phyloP scores from a whole-genome alignment of 2,113 vertebrate species.

The Setophaga petechia region DNA sequence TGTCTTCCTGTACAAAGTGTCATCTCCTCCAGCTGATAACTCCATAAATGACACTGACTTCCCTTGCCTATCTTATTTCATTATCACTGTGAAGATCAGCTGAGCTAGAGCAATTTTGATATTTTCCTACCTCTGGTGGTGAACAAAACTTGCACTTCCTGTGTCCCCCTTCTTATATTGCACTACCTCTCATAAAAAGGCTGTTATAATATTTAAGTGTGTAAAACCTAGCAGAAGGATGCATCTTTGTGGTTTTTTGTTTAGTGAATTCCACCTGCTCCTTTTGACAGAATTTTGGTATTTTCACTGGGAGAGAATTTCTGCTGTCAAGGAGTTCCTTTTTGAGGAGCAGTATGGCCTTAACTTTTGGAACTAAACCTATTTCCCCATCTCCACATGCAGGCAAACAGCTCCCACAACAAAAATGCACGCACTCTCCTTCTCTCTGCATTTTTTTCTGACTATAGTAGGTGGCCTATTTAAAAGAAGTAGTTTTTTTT shows the following conservation, averaged over 20 bases:
- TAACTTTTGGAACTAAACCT: background rate
- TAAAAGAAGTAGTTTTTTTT: background rate
- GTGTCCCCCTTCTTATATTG: background rate
- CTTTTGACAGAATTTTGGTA: background rate
- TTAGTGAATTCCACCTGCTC: background rate
- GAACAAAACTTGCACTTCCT: background rate
- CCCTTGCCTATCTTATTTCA: background rate
- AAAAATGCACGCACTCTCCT: background rate
- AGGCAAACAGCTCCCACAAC: background rate
- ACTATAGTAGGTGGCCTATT: background rate
- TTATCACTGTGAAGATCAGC: background rate
- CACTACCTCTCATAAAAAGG: background rate
- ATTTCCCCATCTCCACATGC: background rate
- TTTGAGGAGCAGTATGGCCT: background rate
- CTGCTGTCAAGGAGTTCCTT: background rate
- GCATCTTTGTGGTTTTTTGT: background rate
- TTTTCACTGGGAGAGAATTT: background rate
- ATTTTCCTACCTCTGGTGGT: background rate
- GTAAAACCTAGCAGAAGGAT: background rate
- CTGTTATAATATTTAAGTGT: background rate
- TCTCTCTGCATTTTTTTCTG: background rate
- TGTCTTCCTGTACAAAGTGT: background rate
- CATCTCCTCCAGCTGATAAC: background rate
- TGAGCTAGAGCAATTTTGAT: background rate
- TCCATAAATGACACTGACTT: background rate